Percentiles rank a stretch among this genome's conserved stretches.
Evolutionary conservation across 1,140 invertebrate genomes (phyloP).

Genomic region (Eueides isabella): DNA sequence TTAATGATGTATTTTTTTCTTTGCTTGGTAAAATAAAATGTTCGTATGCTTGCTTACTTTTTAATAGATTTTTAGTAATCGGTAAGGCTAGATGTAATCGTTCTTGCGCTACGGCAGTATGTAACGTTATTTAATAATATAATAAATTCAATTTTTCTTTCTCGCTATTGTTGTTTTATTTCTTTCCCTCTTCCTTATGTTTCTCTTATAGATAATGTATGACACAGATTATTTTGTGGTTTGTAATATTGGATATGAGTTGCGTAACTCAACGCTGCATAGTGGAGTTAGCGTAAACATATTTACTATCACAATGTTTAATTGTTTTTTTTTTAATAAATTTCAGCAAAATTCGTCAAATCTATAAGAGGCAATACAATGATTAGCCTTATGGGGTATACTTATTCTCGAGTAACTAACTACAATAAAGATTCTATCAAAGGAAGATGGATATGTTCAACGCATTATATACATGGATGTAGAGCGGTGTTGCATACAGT

Average conservation of each 20-base stretch:
- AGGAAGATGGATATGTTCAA: slow-evolving; percentile 56
- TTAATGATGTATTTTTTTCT: not conserved
- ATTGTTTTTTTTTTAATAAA: not conserved
- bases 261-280: too few relatives aligned
- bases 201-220: too few relatives aligned
- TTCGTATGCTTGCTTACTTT: not conserved
- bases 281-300: not conserved
- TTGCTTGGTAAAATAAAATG: not conserved
- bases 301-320: not conserved
- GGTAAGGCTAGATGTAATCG: slow-evolving; percentile 1
- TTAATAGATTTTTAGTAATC: not conserved
- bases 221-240: too few relatives aligned
- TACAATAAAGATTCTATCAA: slow-evolving; percentile 24
- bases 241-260: too few relatives aligned
- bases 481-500: slow-evolving; percentile 46
- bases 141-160: slow-evolving; percentile 12
- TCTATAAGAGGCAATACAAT: slow-evolving; percentile 30
- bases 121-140: not conserved
- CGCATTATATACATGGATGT: slow-evolving; percentile 45
- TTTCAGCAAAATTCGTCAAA: slow-evolving; percentile 21
- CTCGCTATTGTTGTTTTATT: not conserved
- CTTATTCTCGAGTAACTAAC: slow-evolving; percentile 27
- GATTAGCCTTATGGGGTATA: slow-evolving; percentile 27
- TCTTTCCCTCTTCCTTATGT: not conserved
- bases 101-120: not conserved